A percentile compares a stretch with the other conserved stretches of the same genome.
Evolutionary conservation across 2,888 invertebrate genomes (phyloP).

Genomic region (Cheilosia variabilis): DNA sequence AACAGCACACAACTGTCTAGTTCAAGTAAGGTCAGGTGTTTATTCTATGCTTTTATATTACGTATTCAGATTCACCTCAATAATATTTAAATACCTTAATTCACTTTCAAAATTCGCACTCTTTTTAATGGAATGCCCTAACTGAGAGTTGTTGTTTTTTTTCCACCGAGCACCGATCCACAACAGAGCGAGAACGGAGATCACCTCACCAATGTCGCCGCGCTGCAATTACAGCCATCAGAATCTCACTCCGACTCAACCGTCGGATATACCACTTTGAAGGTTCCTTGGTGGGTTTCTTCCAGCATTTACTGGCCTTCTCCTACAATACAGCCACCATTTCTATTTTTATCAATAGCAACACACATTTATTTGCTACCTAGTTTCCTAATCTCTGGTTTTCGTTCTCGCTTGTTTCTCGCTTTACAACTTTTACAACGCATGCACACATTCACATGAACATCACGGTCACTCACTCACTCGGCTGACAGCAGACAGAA

Average conservation of each 20-base stretch:
- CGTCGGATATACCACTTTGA: background rate
- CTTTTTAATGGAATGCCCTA: too few relatives aligned
- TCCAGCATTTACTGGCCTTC: background rate
- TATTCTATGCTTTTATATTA: too few relatives aligned
- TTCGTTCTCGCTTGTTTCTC: background rate
- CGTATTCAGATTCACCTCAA: too few relatives aligned
- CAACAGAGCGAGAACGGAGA: background rate
- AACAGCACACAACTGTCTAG: too few relatives aligned
- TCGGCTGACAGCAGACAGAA: conserved; percentile 16
- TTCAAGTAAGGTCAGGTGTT: too few relatives aligned
- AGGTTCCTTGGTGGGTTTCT: conserved; percentile 17
- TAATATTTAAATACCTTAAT: too few relatives aligned
- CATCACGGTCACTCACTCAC: conserved; percentile 55
- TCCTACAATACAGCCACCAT: background rate
- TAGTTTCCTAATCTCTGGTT: conserved; percentile 8
- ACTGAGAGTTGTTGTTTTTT: background rate
- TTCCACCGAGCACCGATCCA: background rate
- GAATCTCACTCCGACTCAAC: background rate
- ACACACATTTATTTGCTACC: background rate
- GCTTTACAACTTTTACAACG: conserved; percentile 48
- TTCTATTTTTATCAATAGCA: conserved; percentile 44
- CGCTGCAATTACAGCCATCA: background rate
- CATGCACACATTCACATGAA: conserved; percentile 26
- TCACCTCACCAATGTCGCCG: too few relatives aligned
- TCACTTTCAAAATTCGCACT: too few relatives aligned